These are phyloP conservation scores for Capreolus pygargus DNA, from an alignment of 2,113 vertebrate species.

Conservation along the genomic window DNA sequence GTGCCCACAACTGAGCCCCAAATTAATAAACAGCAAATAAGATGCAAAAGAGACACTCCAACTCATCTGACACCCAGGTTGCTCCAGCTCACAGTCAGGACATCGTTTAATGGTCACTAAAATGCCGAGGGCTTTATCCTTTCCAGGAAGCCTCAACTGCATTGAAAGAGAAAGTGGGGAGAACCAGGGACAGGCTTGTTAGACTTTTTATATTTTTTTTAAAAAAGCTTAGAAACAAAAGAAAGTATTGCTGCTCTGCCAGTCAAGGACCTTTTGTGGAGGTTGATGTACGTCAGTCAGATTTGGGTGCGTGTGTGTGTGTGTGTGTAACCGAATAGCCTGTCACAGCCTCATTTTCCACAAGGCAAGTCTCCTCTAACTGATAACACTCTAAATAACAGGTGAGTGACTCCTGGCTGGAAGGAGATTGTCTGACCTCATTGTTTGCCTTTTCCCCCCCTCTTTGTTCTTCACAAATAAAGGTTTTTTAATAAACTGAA, in stretches of 20 bases:
- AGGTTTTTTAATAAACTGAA: constrained; percentile 99
- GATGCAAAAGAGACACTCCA: neutral
- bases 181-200: too few relatives aligned
- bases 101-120: neutral
- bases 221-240: constrained; percentile 52
- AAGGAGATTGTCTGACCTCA: constrained; percentile 99
- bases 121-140: neutral
- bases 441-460: constrained; percentile 94
- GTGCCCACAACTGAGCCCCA: neutral
- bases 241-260: constrained; percentile 79
- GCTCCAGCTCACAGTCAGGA: neutral
- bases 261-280: constrained; percentile 85
- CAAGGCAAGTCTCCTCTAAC: constrained; percentile 86
- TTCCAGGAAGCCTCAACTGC: neutral
- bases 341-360: constrained; percentile 84
- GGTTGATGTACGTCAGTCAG: constrained; percentile 85
- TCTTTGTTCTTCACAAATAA: constrained; percentile 99
- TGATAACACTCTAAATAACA: constrained; percentile 99
- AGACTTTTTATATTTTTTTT: neutral
- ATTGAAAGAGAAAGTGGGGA: neutral
- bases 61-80: neutral
- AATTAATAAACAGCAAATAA: neutral
- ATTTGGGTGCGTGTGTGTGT: constrained; percentile 19
- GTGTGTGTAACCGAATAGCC: constrained; percentile 73
- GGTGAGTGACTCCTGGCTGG: constrained; percentile 99